Evolutionary conservation across 2,113 vertebrate species (phyloP).

Genomic region (Chlorodrepanis virens): DNA sequence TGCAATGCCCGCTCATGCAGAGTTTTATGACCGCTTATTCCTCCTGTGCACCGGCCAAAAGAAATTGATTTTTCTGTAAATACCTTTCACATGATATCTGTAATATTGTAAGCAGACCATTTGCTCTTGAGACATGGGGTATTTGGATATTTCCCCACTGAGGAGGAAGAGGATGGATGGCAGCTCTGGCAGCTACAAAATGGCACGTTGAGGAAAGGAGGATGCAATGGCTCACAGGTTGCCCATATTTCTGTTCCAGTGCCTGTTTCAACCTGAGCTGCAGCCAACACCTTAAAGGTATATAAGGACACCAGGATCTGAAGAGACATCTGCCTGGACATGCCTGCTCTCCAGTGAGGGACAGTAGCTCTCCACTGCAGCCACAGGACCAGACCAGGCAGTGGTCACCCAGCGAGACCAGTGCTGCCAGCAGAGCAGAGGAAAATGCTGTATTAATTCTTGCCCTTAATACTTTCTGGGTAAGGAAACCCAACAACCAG

Average conservation of each 20-base stretch:
- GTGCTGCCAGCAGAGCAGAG: neutral
- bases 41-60: fast-evolving
- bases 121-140: fast-evolving
- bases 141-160: neutral
- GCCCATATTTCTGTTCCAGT: neutral
- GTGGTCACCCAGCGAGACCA: fast-evolving
- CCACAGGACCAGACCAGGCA: neutral
- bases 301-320: neutral
- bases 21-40: fast-evolving
- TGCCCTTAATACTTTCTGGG: neutral
- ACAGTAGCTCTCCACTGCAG: neutral
- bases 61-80: neutral
- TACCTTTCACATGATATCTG: neutral
- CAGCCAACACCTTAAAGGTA: fast-evolving
- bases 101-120: neutral
- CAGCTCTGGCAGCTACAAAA: neutral
- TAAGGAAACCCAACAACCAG: neutral
- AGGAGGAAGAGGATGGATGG: neutral
- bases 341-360: fast-evolving
- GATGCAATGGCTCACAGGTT: fast-evolving
- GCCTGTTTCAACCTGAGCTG: neutral
- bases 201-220: fast-evolving
- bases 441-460: neutral
- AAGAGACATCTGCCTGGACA: fast-evolving
- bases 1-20: fast-evolving